Evolutionary conservation across 2,113 vertebrate species (phyloP), one percentile per base, ranked within the genome.

Genomic region (Stomatorhinus ivindoensis): DNA sequence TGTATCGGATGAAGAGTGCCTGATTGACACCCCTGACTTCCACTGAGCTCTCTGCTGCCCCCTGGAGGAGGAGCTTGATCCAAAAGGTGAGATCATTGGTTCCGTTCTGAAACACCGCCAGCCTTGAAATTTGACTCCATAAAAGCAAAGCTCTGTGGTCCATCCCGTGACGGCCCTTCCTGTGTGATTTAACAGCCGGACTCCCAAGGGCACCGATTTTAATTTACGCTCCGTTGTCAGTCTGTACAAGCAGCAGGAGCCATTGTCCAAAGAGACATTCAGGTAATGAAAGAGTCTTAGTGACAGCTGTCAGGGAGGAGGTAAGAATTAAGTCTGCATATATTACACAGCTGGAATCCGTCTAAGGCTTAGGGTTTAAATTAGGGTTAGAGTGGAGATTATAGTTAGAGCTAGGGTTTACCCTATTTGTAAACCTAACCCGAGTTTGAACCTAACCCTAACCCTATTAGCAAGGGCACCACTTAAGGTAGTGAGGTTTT

Each of bases 1-100:
- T 95, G 92, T 97, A 98, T 88, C 95, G 95, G 91, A 92, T 97
- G 95, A 98, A 96, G 95, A 98, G 97, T 0, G 96, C 96, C 90
- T 95, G 95, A 51, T 93, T 97, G 92, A 96, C 96, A 92, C 96
- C 97, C 90, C 94, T 97, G 17, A 94, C 94, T 17, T 95, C 97
- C 35, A 94, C 96, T n/a, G 95, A 97, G 80, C 96, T 97, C 35
- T 95, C 95, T 92, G 95, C 95, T 35, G 84, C 93, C 24, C 95
- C 97, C 91, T 96, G 96, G 10, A 96, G 92, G 47, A 95, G 92
- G 8, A 91, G 91, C 86, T 90, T 94, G 0, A 94, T 95, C 65
- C 93, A 94, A 48, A 96, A 98, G 97, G 98, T 99, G 94, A 97
- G 97, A 86, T 27, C 0, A 0, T 39, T n/a, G 21, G 13, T 0